Conservation (phyloP, 2,113 vertebrate genomes). For the Muntiacus muntjak region DNA sequence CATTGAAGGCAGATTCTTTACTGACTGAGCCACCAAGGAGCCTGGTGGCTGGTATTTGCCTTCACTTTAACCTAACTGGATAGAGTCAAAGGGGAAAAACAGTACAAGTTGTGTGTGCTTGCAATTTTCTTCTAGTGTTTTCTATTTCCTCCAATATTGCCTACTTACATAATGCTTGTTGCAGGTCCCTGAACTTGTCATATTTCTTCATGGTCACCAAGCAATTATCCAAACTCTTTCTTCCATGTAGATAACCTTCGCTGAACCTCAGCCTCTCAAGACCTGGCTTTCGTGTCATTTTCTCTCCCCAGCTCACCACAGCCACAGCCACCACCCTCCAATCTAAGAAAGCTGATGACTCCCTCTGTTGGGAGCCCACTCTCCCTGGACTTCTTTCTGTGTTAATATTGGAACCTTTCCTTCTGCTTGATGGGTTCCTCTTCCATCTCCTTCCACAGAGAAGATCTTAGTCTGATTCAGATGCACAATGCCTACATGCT, state of each 20-base stretch:
- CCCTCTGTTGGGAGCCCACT: background rate
- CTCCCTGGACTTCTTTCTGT: background rate
- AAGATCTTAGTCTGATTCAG: background rate
- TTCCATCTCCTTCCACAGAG: background rate
- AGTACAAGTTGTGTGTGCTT: background rate
- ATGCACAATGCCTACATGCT: background rate
- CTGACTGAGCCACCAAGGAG: background rate
- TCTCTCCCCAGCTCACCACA: background rate
- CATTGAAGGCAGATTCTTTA: background rate
- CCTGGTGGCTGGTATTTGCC: background rate
- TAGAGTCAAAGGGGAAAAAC: background rate
- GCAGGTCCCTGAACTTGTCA: background rate
- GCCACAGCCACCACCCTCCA: background rate
- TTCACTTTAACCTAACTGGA: background rate
- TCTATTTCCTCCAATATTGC: background rate
- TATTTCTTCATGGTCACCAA: background rate
- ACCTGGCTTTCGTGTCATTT: background rate
- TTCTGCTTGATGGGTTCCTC: background rate
- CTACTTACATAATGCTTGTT: background rate
- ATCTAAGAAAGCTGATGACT: background rate
- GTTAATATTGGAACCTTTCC: background rate
- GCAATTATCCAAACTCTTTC: background rate
- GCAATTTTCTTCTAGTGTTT: background rate
- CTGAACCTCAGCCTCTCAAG: background rate
- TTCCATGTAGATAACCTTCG: background rate